Conservation (phyloP, 2,888 invertebrate genomes). For the Athalia cordata region DNA sequence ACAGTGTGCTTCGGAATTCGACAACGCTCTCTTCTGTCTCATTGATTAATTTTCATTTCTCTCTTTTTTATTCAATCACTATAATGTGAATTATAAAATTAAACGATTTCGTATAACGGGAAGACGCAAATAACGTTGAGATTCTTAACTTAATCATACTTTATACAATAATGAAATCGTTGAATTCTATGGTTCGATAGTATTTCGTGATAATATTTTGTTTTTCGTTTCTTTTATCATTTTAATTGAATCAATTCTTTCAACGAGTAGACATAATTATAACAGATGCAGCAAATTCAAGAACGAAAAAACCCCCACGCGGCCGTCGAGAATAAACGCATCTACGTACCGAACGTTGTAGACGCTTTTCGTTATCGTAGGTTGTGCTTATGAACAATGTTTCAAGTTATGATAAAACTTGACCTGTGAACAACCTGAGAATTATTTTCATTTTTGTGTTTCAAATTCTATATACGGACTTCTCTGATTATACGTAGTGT, state of each 20-base stretch:
- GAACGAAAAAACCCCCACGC: not conserved
- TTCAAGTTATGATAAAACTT: constrained; percentile 8
- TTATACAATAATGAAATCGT: not conserved
- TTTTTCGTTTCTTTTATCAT: not conserved
- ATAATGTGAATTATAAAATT: not conserved
- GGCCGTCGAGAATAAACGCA: not conserved
- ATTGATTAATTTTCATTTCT: not conserved
- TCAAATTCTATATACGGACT: not conserved
- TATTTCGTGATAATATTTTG: not conserved
- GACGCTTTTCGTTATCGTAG: not conserved
- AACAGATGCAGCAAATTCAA: too few relatives aligned
- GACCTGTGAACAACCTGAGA: constrained; percentile 29
- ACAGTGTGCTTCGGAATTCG: too few relatives aligned
- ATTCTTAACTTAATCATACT: not conserved
- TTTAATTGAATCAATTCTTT: not conserved
- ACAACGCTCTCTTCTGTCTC: not conserved
- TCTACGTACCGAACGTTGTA: not conserved
- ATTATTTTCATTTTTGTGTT: not conserved
- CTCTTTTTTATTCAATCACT: not conserved
- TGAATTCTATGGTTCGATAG: not conserved
- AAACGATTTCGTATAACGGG: constrained; percentile 1
- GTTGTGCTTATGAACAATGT: not conserved
- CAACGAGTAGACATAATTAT: too few relatives aligned
- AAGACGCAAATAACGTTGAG: constrained; percentile 21
- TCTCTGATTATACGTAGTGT: not conserved